Percentiles rank a stretch among this genome's conserved stretches.
These are phyloP conservation scores for Eugnorisma glareosa DNA, from an alignment of 2,888 invertebrate species.

Conservation along the genomic window DNA sequence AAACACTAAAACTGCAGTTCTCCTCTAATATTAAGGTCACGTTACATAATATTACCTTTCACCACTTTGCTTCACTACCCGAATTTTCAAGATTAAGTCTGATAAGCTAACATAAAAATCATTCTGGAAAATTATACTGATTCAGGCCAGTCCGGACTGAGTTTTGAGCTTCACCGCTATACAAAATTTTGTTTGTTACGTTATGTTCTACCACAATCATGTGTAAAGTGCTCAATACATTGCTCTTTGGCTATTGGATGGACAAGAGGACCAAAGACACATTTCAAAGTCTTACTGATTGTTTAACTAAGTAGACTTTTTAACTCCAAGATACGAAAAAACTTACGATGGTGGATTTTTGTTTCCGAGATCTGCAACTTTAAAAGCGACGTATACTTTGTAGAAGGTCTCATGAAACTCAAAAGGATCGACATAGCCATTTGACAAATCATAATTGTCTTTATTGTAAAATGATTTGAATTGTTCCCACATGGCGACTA, in stretches of 20 bases:
- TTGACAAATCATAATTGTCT: slow-evolving; percentile 71
- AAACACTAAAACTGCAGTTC: background rate
- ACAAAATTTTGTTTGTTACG: background rate
- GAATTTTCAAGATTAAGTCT: background rate
- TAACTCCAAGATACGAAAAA: background rate
- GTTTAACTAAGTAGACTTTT: background rate
- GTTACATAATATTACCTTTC: background rate
- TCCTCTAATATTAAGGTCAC: background rate
- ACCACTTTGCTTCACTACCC: background rate
- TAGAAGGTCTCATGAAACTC: slow-evolving; percentile 78
- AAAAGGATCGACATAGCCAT: slow-evolving; percentile 75
- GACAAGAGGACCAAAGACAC: background rate
- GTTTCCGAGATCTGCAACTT: slow-evolving; percentile 73
- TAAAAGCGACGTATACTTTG: slow-evolving; percentile 72
- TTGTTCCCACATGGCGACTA: slow-evolving; percentile 64
- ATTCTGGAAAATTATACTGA: background rate
- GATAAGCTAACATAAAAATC: background rate
- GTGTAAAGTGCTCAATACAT: background rate
- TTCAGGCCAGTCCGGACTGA: background rate
- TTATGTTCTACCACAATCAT: background rate
- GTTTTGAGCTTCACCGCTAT: background rate
- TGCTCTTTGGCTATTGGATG: background rate
- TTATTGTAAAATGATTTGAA: slow-evolving; percentile 75
- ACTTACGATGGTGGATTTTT: slow-evolving; percentile 57
- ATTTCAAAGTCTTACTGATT: background rate